Percentiles rank a stretch among this genome's conserved stretches.
Evolutionary conservation across 2,113 vertebrate species (phyloP).

Genomic region (Cebus imitator): DNA sequence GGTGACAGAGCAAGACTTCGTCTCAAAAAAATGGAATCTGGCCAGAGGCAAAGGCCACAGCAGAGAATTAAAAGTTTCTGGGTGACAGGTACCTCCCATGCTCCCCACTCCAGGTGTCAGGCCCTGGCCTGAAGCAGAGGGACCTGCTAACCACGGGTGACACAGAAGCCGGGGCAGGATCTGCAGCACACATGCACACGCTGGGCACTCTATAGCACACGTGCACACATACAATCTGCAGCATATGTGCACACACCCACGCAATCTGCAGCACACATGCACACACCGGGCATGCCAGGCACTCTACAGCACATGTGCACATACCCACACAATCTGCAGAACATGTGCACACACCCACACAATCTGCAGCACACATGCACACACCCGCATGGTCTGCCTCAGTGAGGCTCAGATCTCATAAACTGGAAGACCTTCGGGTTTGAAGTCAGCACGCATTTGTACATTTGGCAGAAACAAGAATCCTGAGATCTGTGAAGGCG

Average conservation of each 20-base stretch:
- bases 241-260: no score
- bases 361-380: no score
- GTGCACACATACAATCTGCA: no score
- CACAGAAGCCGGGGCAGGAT: not conserved
- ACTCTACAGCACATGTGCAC: no score
- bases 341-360: no score
- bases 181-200: no score
- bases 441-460: not conserved
- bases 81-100: not conserved
- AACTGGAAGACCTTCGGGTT: not conserved
- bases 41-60: not conserved
- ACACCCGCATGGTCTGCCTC: no score
- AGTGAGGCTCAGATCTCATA: not conserved
- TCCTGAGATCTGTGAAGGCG: not conserved
- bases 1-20: no score
- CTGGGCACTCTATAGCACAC: no score
- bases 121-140: not conserved
- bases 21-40: not conserved
- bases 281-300: no score
- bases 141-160: not conserved
- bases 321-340: no score
- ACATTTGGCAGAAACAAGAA: not conserved
- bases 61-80: not conserved
- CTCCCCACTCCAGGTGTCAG: not conserved
- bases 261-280: no score